Conservation (phyloP, 2,113 vertebrate genomes). For the Neofelis nebulosa region DNA sequence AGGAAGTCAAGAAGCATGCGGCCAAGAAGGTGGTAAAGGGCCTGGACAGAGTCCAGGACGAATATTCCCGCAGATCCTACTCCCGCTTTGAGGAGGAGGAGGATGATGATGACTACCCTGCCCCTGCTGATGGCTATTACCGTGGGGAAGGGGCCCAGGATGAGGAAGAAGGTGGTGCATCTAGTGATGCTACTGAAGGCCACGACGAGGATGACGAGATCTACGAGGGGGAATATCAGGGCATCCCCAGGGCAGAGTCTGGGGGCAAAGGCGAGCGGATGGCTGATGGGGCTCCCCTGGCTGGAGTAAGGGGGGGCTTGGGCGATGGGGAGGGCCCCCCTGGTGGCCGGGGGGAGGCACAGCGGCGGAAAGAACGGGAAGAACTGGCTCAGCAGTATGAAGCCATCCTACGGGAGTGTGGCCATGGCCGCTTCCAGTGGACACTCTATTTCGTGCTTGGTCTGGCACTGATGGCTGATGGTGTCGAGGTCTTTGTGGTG, state of each 20-base stretch:
- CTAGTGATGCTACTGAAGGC: conserved; percentile 97
- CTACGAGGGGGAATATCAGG: conserved; percentile 98
- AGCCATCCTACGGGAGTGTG: conserved; percentile 96
- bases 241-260: conserved; percentile 94
- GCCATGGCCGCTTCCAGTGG: conserved; percentile 98
- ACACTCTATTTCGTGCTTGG: conserved; percentile 97
- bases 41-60: conserved; percentile 92
- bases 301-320: conserved; percentile 74
- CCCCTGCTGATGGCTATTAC: conserved; percentile 87
- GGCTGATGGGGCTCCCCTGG: conserved; percentile 78
- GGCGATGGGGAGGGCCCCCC: conserved; percentile 63
- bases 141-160: conserved; percentile 87
- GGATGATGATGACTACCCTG: conserved; percentile 90
- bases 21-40: conserved; percentile 94
- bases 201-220: conserved; percentile 98
- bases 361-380: conserved; percentile 90
- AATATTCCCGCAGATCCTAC: conserved; percentile 96
- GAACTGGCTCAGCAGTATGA: conserved; percentile 97
- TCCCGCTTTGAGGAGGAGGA: conserved; percentile 97
- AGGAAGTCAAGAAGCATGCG: conserved; percentile 94
- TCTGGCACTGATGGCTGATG: conserved; percentile 97
- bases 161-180: conserved; percentile 92
- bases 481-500: conserved; percentile 97
- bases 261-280: conserved; percentile 81
- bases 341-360: conserved; percentile 59